Evolutionary conservation across 2,797 vertebrate species (phyloP).

Genomic region (Perodicticus potto): DNA sequence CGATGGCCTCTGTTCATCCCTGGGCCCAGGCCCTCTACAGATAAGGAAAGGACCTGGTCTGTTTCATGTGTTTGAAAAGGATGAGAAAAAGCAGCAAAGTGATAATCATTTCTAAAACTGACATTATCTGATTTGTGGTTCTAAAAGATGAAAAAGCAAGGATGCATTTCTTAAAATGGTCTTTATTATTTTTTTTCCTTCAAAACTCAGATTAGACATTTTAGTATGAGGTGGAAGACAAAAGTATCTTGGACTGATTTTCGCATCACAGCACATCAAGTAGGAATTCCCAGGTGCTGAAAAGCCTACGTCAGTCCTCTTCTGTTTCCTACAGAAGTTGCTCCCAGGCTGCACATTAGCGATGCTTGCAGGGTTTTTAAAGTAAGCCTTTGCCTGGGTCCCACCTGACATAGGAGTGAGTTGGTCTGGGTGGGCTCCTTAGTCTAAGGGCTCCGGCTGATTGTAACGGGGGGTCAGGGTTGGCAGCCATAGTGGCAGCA

Average conservation of each 20-base stretch:
- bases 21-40: background rate
- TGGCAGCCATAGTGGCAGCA: background rate
- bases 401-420: background rate
- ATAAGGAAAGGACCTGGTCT: background rate
- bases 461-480: background rate
- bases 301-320: background rate
- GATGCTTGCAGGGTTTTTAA: background rate
- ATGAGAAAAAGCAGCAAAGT: conserved; percentile 12
- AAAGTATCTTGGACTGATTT: background rate
- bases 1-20: background rate
- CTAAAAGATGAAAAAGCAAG: background rate
- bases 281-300: background rate
- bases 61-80: background rate
- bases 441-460: no score
- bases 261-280: background rate
- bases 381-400: background rate
- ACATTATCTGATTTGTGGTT: background rate
- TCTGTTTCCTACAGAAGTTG: background rate
- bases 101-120: conserved; percentile 18
- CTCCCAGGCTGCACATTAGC: background rate
- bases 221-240: background rate
- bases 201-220: conserved; percentile 1
- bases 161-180: background rate
- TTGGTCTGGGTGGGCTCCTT: background rate
- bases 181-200: background rate